Base-by-base conservation (phyloP, 2,113 vertebrate species). In the Serinus canaria region DNA sequence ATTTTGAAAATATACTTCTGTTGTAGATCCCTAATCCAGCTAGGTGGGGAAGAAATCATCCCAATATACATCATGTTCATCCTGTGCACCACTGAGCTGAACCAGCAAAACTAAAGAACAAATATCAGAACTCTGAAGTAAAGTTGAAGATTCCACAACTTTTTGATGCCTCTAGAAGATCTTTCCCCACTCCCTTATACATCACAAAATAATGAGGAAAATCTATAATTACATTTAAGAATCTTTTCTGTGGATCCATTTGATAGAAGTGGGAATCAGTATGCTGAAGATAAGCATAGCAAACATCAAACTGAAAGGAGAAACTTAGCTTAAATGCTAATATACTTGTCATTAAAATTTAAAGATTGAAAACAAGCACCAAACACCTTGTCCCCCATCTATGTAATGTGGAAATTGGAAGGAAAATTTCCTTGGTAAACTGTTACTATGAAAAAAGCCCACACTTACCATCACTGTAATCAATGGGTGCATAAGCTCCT, bases 381-480 rank as follows among this genome's bases (percentile, higher is more conserved):
- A 78, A 41, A 68, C 18, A 83, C 14, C 4, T 50, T 41, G 28
- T 58, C 22, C 27, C 9, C 6, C 20, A 78, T 47, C 16, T 33
- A 53, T 11, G 24, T 31, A 33, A 93, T 33, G 16, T 7, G 1
- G 39, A 2, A 4, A 60, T 19, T 8, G 19, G 84, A 63, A 94
- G 12, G 23, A 56, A 74, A 50, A 47, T 41, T 43, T 72, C 62
- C 25, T 23, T 59, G 10, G 44, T 75, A 28, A 81, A 43, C 11
- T 75, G 28, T 80, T 23, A 27, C 18, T 52, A 44, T 0, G 1
- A 58, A 31, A 79, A 80, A 86, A 56, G 8, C 17, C n/a, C 53
- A 63, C 30, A 89, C 97, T 96, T 93, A 99, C 99, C 99, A 13
- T 99, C 99, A 15, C 99, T 99, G 95, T 97, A 98, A 98, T 99